Evolutionary conservation across 2,888 invertebrate species (phyloP).

Genomic region (Furcula furcula): DNA sequence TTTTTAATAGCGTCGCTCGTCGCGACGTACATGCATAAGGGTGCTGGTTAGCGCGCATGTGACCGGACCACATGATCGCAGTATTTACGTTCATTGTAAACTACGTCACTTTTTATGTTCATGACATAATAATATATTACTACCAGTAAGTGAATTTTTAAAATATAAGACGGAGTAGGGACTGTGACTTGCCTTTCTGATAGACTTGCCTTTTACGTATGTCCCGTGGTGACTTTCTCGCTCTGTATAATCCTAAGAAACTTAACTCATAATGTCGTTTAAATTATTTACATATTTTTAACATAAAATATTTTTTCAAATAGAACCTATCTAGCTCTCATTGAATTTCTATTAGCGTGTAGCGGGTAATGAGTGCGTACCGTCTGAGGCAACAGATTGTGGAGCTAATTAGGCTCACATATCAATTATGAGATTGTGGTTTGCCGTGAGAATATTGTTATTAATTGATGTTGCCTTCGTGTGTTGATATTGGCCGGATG

Average conservation of each 20-base stretch:
- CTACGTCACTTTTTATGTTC: conserved; percentile 57
- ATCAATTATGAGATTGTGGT: conserved; percentile 45
- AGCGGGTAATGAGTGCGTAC: conserved; percentile 15
- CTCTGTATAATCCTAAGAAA: conserved; percentile 36
- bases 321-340: conserved; percentile 32
- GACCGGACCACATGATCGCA: conserved; percentile 49
- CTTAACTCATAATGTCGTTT: conserved; percentile 26
- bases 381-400: conserved; percentile 17
- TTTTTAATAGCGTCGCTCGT: conserved; percentile 20
- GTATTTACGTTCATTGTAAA: conserved; percentile 47
- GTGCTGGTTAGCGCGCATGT: conserved; percentile 60
- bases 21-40: conserved; percentile 32
- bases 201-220: conserved; percentile 65
- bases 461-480: conserved; percentile 44
- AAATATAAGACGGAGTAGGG: conserved; percentile 51
- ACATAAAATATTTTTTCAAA: conserved; percentile 42
- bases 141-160: conserved; percentile 42
- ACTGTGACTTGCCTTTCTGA: conserved; percentile 68
- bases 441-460: conserved; percentile 38
- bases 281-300: conserved; percentile 43
- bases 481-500: conserved; percentile 43
- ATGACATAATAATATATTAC: conserved; percentile 57
- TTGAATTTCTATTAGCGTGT: conserved; percentile 10
- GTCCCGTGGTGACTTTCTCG: conserved; percentile 47
- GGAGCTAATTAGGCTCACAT: conserved; percentile 45